Percentiles rank a stretch among this genome's conserved stretches.
phyloP scores from a whole-genome alignment of 2,113 vertebrate species.

The Tinamus guttatus region DNA sequence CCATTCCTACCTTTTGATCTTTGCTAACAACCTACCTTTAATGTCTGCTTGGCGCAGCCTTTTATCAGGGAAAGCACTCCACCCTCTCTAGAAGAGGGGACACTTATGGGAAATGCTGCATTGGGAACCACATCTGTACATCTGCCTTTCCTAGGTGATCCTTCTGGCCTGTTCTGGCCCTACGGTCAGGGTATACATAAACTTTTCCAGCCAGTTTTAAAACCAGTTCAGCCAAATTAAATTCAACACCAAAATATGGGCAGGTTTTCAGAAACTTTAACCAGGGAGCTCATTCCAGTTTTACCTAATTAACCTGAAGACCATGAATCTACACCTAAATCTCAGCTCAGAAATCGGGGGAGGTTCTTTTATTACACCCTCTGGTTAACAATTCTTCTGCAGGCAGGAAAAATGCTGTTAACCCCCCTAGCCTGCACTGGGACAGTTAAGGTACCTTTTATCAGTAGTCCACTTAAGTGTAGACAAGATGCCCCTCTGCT shows the following conservation, averaged over 20 bases:
- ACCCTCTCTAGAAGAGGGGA: constrained; percentile 20
- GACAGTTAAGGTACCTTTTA: background rate
- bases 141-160: constrained; percentile 3
- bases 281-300: background rate
- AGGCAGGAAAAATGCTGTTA: background rate
- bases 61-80: constrained; percentile 44
- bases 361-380: background rate
- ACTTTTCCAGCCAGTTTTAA: constrained; percentile 25
- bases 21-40: constrained; percentile 23
- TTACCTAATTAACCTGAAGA: background rate
- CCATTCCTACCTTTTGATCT: constrained; percentile 63
- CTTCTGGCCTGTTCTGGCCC: background rate
- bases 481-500: background rate
- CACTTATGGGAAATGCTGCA: background rate
- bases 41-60: constrained; percentile 58
- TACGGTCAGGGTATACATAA: background rate
- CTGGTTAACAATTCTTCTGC: background rate
- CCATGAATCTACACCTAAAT: background rate
- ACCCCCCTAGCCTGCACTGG: background rate
- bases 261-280: background rate
- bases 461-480: background rate
- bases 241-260: constrained; percentile 21
- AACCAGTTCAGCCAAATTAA: constrained; percentile 33
- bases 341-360: background rate
- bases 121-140: background rate